Percentiles rank a stretch among this genome's conserved stretches.
These are phyloP conservation scores for Rhamphomyia laevipes DNA, from an alignment of 2,888 invertebrate genomes.

Conservation along the genomic window DNA sequence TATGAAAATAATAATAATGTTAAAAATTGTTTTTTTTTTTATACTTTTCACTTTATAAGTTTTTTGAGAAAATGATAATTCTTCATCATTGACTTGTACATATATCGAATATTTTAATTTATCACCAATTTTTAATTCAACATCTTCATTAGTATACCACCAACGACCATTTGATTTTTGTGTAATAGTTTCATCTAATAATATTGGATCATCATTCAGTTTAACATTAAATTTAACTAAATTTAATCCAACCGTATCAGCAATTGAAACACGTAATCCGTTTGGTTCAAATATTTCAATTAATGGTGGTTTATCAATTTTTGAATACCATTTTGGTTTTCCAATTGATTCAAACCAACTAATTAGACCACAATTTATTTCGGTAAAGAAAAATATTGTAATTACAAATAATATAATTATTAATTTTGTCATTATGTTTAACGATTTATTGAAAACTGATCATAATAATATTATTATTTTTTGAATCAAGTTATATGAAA, in stretches of 20 bases:
- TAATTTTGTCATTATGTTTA: neutral
- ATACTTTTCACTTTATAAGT: neutral
- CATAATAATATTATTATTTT: neutral
- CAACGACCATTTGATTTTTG: conserved; percentile 47
- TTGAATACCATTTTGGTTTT: neutral
- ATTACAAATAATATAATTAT: neutral
- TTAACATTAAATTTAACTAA: conserved; percentile 59
- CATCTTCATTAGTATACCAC: conserved; percentile 47
- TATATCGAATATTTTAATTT: conserved; percentile 50
- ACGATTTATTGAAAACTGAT: neutral
- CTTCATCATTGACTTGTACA: conserved; percentile 21
- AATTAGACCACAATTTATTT: neutral
- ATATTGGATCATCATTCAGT: conserved; percentile 43
- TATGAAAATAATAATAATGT: no score
- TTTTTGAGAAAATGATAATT: neutral
- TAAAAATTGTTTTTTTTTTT: no score
- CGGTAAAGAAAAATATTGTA: neutral
- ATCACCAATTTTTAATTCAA: conserved; percentile 47
- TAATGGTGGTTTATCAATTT: conserved; percentile 1
- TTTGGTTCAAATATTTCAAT: conserved; percentile 34
- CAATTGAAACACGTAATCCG: conserved; percentile 37
- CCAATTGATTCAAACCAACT: neutral
- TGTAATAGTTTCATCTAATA: conserved; percentile 49
- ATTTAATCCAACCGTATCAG: conserved; percentile 35
- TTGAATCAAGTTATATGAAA: no score